Evolutionary conservation across 2,888 invertebrate species (phyloP).

Genomic region (Andrena bicolor): DNA sequence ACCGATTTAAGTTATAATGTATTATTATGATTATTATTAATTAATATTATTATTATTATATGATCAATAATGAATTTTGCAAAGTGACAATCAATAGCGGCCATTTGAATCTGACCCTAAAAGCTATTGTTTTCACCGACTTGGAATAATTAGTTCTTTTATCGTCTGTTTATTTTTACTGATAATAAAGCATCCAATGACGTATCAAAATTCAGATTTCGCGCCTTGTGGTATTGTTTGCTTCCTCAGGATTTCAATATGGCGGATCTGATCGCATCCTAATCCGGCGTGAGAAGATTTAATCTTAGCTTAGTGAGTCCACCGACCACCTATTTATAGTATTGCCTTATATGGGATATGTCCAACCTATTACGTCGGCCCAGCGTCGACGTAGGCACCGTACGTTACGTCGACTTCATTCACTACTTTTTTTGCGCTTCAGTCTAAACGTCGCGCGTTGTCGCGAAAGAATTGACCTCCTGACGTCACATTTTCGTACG

Average conservation of each 20-base stretch:
- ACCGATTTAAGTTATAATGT: no score
- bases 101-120: no score
- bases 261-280: slow-evolving; percentile 39
- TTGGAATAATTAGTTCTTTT: no score
- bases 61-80: no score
- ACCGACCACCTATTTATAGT: slow-evolving; percentile 74
- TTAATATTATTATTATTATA: no score
- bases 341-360: slow-evolving; percentile 72
- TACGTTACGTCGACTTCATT: slow-evolving; percentile 72
- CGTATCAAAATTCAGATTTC: background rate
- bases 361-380: slow-evolving; percentile 52
- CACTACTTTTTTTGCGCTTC: slow-evolving; percentile 69
- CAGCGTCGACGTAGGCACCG: slow-evolving; percentile 46
- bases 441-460: background rate
- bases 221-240: slow-evolving; percentile 25
- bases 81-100: no score
- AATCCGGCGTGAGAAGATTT: slow-evolving; percentile 73
- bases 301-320: slow-evolving; percentile 69
- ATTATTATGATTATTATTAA: no score
- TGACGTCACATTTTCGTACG: slow-evolving; percentile 73
- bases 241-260: slow-evolving; percentile 11
- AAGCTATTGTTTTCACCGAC: no score
- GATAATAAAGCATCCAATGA: background rate
- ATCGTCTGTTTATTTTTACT: background rate
- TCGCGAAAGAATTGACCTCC: slow-evolving; percentile 71